Evolutionary conservation across 2,113 vertebrate genomes (phyloP), one percentile per base, ranked within the genome.

Genomic region (Brachyhypopomus occidentalis): DNA sequence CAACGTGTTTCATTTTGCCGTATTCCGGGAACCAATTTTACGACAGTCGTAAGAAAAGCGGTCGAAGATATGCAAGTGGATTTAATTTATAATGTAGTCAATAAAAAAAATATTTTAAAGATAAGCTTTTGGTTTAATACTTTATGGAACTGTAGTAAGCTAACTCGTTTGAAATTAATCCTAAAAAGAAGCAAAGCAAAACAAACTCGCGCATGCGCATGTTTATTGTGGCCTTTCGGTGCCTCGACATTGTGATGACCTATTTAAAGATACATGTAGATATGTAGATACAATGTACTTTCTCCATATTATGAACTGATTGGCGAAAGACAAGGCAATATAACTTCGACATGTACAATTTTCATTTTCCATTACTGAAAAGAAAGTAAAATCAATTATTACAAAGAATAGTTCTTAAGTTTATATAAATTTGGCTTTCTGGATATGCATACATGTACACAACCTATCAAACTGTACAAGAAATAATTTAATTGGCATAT

Each of bases 1-100:
- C 64, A 86, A 77, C 81, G 71, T 85, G 86, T 67, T 78, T 90
- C 86, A 90, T 89, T 75, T 79, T 93, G 88, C 91, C 92, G 91
- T 88, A 91, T 91, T 91, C 7, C 0, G 84, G 20, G 22, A 19
- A 2, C 11, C 3, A 48, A 52, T 22, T 81, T 88, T 83, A 36
- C 85, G 87, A 88, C 87, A 86, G 81, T 70, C 59, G 48, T 59
- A 19, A 72, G 20, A 11, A 62, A 19, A 17, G 30, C 14, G 41
- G 25, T 60, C 22, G n/a, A n/a, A 80, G 45, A 38, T 64, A 59
- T 52, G 5, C 11, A 52, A 52, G 45, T 52, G 9, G 8, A 5
- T 52, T 30, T 52, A 11, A 52, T 52, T 52, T 52, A 52, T 52
- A 52, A 14, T 52, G 9, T 52, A 52, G 9, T 52, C 14, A 11